phyloP scores from a whole-genome alignment of 2,797 vertebrate genomes.

The Pristis pectinata region DNA sequence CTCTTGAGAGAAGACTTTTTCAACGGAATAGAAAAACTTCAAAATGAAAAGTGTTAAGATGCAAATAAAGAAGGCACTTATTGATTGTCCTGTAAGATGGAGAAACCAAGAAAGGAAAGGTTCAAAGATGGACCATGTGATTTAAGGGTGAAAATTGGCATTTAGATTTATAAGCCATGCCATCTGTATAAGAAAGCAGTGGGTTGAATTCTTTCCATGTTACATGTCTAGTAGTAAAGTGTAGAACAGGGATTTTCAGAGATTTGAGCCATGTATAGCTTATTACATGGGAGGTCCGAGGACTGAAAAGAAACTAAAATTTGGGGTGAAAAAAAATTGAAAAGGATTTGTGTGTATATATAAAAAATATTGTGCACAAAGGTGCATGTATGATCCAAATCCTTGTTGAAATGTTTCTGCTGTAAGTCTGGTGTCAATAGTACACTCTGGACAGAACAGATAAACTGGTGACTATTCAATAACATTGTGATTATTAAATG shows the following conservation, averaged over 20 bases:
- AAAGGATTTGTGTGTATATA: too few species aligned
- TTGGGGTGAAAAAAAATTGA: too few species aligned
- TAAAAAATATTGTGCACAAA: background rate
- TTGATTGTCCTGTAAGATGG: too few species aligned
- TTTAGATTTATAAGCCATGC: accelerated
- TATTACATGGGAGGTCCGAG: background rate
- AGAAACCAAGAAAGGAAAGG: too few species aligned
- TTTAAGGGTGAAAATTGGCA: too few species aligned
- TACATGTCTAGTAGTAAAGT: background rate
- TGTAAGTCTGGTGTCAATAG: background rate
- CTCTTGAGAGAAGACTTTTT: background rate
- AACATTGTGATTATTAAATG: background rate
- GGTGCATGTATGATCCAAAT: background rate
- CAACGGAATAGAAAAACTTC: too few species aligned
- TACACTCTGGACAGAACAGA: background rate
- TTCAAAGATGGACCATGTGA: too few species aligned
- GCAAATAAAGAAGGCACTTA: too few species aligned
- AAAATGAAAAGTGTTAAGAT: too few species aligned
- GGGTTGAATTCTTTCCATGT: background rate
- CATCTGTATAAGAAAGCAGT: background rate
- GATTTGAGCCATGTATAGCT: background rate
- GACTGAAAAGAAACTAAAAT: background rate
- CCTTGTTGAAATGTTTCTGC: background rate
- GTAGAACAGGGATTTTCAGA: background rate
- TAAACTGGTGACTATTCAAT: background rate